Conservation (phyloP, 2,888 invertebrate genomes). For the Orthosia incerta region DNA sequence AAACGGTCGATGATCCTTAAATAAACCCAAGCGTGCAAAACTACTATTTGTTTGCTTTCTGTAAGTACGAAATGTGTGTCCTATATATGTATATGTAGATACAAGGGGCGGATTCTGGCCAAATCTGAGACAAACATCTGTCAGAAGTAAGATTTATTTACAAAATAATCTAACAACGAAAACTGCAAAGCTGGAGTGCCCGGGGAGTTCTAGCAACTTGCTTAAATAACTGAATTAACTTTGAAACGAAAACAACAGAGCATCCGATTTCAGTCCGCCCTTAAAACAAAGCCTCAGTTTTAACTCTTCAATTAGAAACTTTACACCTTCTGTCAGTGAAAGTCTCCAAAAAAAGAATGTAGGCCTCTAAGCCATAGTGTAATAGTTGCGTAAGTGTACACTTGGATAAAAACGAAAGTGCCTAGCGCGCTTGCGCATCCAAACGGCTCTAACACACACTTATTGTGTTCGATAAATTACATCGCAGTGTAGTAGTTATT, state of each 20-base stretch:
- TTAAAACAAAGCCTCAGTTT: slow-evolving; percentile 33
- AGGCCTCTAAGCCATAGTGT: slow-evolving; percentile 58
- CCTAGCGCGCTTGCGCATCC: slow-evolving; percentile 63
- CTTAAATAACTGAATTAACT: slow-evolving; percentile 37
- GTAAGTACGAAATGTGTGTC: not conserved
- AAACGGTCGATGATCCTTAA: slow-evolving; percentile 13
- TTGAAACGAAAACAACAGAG: slow-evolving; percentile 32
- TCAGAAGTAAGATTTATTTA: slow-evolving; percentile 29
- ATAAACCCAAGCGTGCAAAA: slow-evolving; percentile 10
- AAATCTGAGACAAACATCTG: slow-evolving; percentile 9
- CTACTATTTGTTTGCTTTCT: slow-evolving; percentile 19
- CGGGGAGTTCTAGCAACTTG: slow-evolving; percentile 12
- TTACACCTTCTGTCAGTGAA: slow-evolving; percentile 50
- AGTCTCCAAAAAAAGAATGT: slow-evolving; percentile 59
- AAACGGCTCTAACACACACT: slow-evolving; percentile 59
- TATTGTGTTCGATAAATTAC: slow-evolving; percentile 57
- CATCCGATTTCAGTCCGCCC: slow-evolving; percentile 40
- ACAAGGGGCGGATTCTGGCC: slow-evolving; percentile 4
- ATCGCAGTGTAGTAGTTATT: slow-evolving; percentile 25
- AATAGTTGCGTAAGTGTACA: slow-evolving; percentile 56
- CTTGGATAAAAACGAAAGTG: slow-evolving; percentile 66
- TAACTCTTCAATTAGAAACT: slow-evolving; percentile 58
- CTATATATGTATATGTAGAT: too few relatives aligned
- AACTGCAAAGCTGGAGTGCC: slow-evolving; percentile 9
- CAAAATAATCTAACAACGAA: slow-evolving; percentile 5